Evolutionary conservation across 2,797 vertebrate genomes (phyloP).

Genomic region (Bryconaethiops microstoma): DNA sequence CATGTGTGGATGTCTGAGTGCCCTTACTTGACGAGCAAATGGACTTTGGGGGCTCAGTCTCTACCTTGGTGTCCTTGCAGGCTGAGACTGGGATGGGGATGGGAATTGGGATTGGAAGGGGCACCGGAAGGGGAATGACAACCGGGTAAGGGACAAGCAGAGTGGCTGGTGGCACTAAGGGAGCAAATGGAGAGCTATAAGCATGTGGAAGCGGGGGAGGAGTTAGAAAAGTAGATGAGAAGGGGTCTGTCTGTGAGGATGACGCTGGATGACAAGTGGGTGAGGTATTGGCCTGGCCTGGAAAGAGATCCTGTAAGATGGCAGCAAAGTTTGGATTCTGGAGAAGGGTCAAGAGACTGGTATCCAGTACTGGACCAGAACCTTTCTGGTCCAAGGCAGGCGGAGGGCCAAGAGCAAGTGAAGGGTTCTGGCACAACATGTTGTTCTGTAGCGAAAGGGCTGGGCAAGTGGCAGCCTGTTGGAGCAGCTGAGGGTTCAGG

Average conservation of each 20-base stretch:
- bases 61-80: conserved; percentile 82
- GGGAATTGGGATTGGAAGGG: conserved; percentile 91
- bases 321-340: conserved; percentile 90
- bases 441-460: conserved; percentile 81
- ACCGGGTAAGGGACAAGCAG: conserved; percentile 93
- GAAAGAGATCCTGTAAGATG: conserved; percentile 93
- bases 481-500: conserved; percentile 86
- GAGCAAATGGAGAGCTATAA: conserved; percentile 86
- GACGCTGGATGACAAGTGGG: conserved; percentile 81
- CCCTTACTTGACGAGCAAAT: conserved; percentile 84
- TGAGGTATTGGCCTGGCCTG: conserved; percentile 79
- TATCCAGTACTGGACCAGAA: conserved; percentile 80
- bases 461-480: conserved; percentile 78
- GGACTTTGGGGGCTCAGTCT: conserved; percentile 76
- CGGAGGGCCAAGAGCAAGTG: conserved; percentile 80
- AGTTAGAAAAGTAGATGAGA: conserved; percentile 67
- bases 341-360: conserved; percentile 85
- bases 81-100: conserved; percentile 87
- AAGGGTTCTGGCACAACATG: conserved; percentile 80
- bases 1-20: conserved; percentile 86
- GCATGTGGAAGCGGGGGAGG: conserved; percentile 76
- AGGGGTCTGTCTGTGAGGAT: conserved; percentile 69
- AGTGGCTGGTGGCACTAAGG: conserved; percentile 91
- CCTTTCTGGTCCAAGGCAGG: conserved; percentile 86
- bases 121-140: conserved; percentile 93